Conservation (phyloP, 2,113 vertebrate species). For the Macroglossus sobrinus region DNA sequence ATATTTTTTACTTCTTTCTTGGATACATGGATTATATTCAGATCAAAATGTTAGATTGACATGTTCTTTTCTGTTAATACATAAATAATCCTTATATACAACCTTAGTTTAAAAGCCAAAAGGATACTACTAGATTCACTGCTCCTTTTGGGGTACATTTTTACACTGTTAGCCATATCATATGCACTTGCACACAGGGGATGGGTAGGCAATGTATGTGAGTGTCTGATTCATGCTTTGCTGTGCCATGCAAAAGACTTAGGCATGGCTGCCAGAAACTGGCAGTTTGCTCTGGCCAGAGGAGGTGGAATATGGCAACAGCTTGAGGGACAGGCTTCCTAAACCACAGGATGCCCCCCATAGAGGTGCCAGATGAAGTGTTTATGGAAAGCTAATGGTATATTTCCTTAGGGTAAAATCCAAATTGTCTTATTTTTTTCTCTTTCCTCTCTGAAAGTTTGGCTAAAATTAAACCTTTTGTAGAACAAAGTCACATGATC, state of each 20-base stretch:
- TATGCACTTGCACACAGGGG: background rate
- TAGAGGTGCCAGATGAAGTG: background rate
- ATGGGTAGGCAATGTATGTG: background rate
- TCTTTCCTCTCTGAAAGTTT: conserved; percentile 30
- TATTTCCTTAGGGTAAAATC: background rate
- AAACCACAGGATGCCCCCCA: background rate
- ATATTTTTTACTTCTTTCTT: conserved; percentile 14
- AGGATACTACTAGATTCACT: background rate
- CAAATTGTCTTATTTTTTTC: conserved; percentile 39
- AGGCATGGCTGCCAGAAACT: background rate
- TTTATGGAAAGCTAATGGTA: background rate
- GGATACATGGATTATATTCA: background rate
- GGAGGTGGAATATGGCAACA: fast-evolving
- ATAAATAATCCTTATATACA: background rate
- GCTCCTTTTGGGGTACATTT: background rate
- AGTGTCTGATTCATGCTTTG: background rate
- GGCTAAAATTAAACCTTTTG: conserved; percentile 46
- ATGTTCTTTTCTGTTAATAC: background rate
- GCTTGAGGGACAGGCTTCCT: fast-evolving
- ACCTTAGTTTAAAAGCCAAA: background rate
- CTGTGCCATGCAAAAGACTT: background rate
- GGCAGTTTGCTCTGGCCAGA: background rate
- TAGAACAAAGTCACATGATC: conserved; percentile 33
- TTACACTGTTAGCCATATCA: background rate
- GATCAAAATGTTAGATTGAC: background rate